Evolutionary conservation across 2,113 vertebrate species (phyloP), one percentile per base, ranked within the genome.

Genomic region (Heliornis fulica): DNA sequence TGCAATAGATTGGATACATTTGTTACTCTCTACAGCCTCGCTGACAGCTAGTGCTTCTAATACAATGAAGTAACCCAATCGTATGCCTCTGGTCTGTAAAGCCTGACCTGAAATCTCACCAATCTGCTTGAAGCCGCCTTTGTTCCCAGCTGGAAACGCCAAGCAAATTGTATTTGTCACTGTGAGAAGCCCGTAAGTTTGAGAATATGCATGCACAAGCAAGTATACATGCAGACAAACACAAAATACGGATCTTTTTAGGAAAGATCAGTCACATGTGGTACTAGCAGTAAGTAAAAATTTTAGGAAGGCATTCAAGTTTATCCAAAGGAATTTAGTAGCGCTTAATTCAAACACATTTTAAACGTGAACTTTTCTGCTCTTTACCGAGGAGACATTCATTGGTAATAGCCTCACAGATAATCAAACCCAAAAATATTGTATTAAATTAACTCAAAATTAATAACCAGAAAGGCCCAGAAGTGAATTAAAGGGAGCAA

Each of bases 361-460:
- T 66, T 32, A 66, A 88, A 84, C 17, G 74, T 71, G 21, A 86
- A 43, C 5, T 77, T 90, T 61, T 63, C 46, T 87, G 25, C 26
- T 65, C 28, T 82, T 88, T 72, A 82, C 45, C 43, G 74, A 31
- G 57, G n/a, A 92, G 80, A 75, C 11, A 51, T 60, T 46, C 53
- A 82, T 54, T 34, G 34, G 17, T 79, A 89, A 75, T 38, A 86
- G 17, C 11, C 26, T 63, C 57, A 68, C 69, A 48, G 54, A 84
- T 56, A 96, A 97, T 84, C 34, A 94, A 85, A 96, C 89, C 65
- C 56, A 84, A 90, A n/a, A 57, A 18, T 74, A 41, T 46, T 71
- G 46, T 50, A 87, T 79, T 94, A 92, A 90, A 87, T 96, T 95
- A 97, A 56, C 26, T 60, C 23, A 85, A 69, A 68, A 95, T 87